Conservation (phyloP, 2,113 vertebrate genomes). For the Nanorana parkeri region DNA sequence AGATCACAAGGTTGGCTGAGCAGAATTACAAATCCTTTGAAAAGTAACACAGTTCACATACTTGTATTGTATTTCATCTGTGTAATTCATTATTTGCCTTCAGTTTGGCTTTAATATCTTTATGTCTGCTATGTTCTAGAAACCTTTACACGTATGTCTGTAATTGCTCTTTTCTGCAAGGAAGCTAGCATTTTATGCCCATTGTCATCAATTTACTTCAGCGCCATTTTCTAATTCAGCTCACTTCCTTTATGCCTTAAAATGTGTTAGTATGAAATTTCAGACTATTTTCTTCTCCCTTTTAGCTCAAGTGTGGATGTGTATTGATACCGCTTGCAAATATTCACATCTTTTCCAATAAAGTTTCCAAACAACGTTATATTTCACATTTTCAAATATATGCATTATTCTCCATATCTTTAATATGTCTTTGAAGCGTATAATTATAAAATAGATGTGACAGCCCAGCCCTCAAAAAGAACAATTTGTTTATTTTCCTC, state of each 20-base stretch:
- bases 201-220: background rate
- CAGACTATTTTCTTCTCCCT: slow-evolving; percentile 7
- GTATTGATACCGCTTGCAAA: slow-evolving; percentile 44
- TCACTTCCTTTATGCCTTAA: background rate
- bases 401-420: slow-evolving; percentile 72
- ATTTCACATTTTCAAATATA: slow-evolving; percentile 65
- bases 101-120: no score
- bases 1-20: no score
- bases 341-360: slow-evolving; percentile 51
- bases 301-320: slow-evolving; percentile 48
- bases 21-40: no score
- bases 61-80: no score
- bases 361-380: slow-evolving; percentile 58
- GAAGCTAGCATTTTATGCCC: background rate
- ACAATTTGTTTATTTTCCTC: slow-evolving; percentile 65
- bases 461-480: slow-evolving; percentile 73
- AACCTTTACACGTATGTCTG: no score
- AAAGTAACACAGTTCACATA: no score
- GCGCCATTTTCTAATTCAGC: background rate
- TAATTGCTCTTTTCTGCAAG: no score
- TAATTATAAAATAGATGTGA: slow-evolving; percentile 84
- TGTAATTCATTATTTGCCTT: no score
- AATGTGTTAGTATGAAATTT: slow-evolving; percentile 32
- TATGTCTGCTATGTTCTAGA: no score
- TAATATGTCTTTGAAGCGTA: slow-evolving; percentile 74